Conservation (phyloP, 2,113 vertebrate species). For the Geococcyx californianus region DNA sequence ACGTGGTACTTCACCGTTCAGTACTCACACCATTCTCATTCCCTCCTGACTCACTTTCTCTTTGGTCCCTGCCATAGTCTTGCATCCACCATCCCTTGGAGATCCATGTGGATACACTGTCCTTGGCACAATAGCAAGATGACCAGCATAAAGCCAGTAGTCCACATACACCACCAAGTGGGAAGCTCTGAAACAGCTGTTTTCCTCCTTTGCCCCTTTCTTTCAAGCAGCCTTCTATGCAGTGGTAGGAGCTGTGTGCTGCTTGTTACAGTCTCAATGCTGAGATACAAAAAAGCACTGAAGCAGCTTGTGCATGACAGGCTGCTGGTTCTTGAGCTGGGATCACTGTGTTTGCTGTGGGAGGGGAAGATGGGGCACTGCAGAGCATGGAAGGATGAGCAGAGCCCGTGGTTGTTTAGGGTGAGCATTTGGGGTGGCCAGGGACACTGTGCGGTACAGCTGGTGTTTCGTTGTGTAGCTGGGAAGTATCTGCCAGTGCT, state of each 20-base stretch:
- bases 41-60: not conserved
- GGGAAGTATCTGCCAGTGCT: not conserved
- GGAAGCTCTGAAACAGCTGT: not conserved
- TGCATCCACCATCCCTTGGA: not conserved
- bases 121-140: not conserved
- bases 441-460: not conserved
- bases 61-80: not conserved
- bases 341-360: not conserved
- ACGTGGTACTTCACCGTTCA: not conserved
- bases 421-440: not conserved
- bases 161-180: too few relatives aligned
- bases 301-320: not conserved
- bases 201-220: not conserved
- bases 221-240: not conserved
- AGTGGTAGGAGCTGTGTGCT: not conserved
- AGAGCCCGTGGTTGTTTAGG: not conserved
- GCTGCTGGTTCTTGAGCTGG: not conserved
- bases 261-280: not conserved
- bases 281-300: not conserved
- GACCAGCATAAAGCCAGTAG: not conserved
- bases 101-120: fast-evolving
- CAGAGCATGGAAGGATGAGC: not conserved
- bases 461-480: not conserved
- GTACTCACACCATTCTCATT: not conserved
- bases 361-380: not conserved